Evolutionary conservation across 2,797 vertebrate species (phyloP).

Genomic region (Rhynchonycteris naso): DNA sequence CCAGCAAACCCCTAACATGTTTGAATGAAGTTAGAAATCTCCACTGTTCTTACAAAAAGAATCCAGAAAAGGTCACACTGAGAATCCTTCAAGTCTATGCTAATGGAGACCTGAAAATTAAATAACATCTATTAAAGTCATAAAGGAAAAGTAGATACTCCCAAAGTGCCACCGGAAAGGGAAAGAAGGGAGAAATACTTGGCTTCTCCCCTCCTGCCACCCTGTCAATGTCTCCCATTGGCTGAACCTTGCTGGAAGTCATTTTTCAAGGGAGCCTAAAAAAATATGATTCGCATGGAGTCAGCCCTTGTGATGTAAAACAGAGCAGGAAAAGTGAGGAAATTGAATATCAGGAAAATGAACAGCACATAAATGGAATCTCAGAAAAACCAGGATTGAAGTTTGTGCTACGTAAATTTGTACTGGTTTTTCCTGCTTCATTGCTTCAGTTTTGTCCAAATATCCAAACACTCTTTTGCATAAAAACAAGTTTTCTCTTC

Average conservation of each 20-base stretch:
- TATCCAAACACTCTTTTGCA: not conserved
- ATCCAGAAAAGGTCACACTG: not conserved
- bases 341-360: not conserved
- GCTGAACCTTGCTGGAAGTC: not conserved
- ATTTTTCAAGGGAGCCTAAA: not conserved
- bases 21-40: not conserved
- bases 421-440: not conserved
- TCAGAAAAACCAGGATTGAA: not conserved
- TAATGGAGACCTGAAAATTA: not conserved
- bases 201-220: not conserved
- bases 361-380: not conserved
- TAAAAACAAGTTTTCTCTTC: not conserved
- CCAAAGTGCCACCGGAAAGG: not conserved
- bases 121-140: not conserved
- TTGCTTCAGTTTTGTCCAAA: not conserved
- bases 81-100: not conserved
- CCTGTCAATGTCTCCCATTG: not conserved
- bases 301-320: not conserved
- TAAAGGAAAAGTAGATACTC: not conserved
- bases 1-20: not conserved
- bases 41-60: not conserved
- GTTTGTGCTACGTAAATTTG: not conserved
- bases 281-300: not conserved
- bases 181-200: not conserved
- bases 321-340: not conserved